phyloP scores from a whole-genome alignment of 1,140 invertebrate species.

The Drosophila pallidifrons region DNA sequence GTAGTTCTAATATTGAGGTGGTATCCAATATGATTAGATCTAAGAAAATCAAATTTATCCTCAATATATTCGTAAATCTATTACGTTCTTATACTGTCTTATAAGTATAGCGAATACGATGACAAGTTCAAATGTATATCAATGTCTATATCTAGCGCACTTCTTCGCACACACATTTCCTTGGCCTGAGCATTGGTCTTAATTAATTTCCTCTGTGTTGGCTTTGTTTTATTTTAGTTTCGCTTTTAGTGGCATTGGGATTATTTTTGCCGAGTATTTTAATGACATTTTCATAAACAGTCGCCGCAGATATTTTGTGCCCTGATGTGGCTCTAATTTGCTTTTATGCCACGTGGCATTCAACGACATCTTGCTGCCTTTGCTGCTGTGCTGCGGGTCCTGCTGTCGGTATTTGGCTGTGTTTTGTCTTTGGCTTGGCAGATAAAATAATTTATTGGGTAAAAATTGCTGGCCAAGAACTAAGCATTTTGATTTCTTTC shows the following conservation, averaged over 20 bases:
- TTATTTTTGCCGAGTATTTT: constrained; percentile 56
- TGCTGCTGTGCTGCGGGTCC: constrained; percentile 18
- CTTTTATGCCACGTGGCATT: constrained; percentile 71
- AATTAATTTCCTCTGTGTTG: constrained; percentile 69
- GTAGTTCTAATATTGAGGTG: no score
- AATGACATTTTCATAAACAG: constrained; percentile 81
- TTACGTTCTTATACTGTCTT: no score
- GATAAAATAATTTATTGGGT: constrained; percentile 82
- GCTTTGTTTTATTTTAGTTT: constrained; percentile 50
- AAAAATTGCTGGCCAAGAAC: constrained; percentile 78
- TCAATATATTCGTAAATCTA: no score
- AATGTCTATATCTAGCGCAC: constrained; percentile 29
- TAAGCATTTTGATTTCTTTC: constrained; percentile 52
- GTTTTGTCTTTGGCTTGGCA: constrained; percentile 48
- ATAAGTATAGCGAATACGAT: neutral
- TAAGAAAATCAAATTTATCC: no score
- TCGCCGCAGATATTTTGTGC: constrained; percentile 38
- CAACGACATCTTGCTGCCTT: constrained; percentile 22
- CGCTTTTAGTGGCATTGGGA: constrained; percentile 44
- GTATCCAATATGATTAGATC: no score
- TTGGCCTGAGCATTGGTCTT: constrained; percentile 49
- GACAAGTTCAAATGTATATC: constrained; percentile 55
- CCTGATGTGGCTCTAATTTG: constrained; percentile 66
- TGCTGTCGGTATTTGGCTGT: neutral
- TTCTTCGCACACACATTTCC: constrained; percentile 4